phyloP scores from a whole-genome alignment of 2,888 invertebrate species.

The Pristionchus exspectatus region DNA sequence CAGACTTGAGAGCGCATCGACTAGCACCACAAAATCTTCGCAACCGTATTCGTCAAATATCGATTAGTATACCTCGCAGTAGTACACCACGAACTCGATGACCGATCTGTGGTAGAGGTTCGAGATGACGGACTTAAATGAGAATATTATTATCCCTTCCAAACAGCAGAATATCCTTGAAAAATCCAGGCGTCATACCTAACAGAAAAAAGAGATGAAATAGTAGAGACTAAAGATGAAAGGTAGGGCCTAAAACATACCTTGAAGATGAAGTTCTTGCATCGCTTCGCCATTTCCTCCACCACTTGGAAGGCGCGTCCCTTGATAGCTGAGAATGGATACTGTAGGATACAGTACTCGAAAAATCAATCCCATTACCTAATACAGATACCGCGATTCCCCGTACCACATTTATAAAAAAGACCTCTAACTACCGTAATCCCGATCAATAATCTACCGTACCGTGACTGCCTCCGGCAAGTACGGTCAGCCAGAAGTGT shows the following conservation, averaged over 20 bases:
- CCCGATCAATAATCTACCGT: neutral
- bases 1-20: too few species aligned
- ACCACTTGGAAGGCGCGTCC: neutral
- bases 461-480: slow-evolving; percentile 21
- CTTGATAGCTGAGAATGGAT: slow-evolving; percentile 33
- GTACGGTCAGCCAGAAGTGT: slow-evolving; percentile 12
- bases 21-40: neutral
- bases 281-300: slow-evolving; percentile 12
- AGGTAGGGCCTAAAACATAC: too few species aligned
- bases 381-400: neutral
- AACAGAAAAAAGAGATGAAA: too few species aligned
- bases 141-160: too few species aligned
- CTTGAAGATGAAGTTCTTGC: slow-evolving; percentile 13
- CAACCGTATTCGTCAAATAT: neutral
- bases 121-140: neutral
- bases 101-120: neutral
- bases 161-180: too few species aligned
- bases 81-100: neutral
- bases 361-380: neutral
- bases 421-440: neutral
- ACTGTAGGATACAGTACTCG: neutral
- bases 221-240: too few species aligned
- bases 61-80: slow-evolving; percentile 17
- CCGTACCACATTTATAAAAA: neutral
- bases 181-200: too few species aligned